These are phyloP conservation scores for Sogatella furcifera DNA, from an alignment of 1,140 invertebrate genomes.

Conservation along the genomic window DNA sequence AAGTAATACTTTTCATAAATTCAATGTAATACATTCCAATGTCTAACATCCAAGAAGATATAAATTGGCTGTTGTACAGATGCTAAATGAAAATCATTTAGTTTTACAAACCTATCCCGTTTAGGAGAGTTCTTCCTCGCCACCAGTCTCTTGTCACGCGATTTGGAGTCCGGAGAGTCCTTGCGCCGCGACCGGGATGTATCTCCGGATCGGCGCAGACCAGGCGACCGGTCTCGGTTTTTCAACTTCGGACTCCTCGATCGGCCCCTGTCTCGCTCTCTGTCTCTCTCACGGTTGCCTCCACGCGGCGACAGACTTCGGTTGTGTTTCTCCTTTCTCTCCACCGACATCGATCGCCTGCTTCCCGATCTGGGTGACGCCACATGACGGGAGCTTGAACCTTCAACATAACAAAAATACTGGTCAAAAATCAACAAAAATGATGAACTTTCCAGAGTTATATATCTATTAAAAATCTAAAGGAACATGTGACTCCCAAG, in stretches of 20 bases:
- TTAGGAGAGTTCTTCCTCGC: not conserved
- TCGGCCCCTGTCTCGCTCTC: constrained; percentile 21
- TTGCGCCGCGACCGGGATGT: constrained; percentile 10
- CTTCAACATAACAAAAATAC: too few species aligned
- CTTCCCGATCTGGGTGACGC: constrained; percentile 3
- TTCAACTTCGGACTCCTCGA: constrained; percentile 18
- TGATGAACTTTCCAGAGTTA: too few species aligned
- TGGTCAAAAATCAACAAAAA: too few species aligned
- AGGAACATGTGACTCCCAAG: too few species aligned
- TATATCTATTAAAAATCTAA: too few species aligned
- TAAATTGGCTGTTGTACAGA: too few species aligned
- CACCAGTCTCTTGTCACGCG: not conserved
- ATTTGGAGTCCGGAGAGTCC: constrained; percentile 16
- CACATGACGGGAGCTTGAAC: not conserved
- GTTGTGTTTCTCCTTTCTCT: constrained; percentile 20
- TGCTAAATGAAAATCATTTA: too few species aligned
- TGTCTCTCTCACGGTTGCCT: constrained; percentile 24
- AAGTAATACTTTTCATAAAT: too few species aligned
- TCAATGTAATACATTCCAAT: too few species aligned
- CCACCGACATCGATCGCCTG: constrained; percentile 17
- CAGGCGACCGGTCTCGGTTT: constrained; percentile 15
- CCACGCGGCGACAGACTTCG: constrained; percentile 18
- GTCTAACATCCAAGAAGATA: too few species aligned
- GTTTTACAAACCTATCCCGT: not conserved
- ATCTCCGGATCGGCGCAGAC: constrained; percentile 6